Conservation (phyloP, 2,888 invertebrate species). For the Serripes groenlandicus region DNA sequence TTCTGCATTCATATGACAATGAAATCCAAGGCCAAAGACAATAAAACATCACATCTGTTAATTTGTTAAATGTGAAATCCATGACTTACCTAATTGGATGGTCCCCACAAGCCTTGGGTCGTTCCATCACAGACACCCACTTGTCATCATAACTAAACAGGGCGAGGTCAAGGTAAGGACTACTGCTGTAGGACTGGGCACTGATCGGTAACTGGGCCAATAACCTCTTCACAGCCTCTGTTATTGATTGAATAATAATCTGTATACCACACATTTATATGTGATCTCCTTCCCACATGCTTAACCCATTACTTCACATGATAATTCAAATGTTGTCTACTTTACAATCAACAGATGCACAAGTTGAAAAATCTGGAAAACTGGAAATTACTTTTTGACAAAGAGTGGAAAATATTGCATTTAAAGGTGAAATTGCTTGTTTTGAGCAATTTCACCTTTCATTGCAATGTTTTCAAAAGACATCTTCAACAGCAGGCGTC, state of each 20-base stretch:
- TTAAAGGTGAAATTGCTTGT: neutral
- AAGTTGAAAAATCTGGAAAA: neutral
- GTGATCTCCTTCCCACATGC: no score
- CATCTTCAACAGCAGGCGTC: no score
- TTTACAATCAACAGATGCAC: no score
- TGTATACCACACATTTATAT: neutral
- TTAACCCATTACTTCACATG: neutral
- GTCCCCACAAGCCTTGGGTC: slow-evolving; percentile 97
- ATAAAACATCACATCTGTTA: no score
- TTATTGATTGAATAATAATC: neutral
- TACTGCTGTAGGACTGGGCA: slow-evolving; percentile 96
- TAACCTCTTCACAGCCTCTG: slow-evolving; percentile 94
- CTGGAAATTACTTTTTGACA: no score
- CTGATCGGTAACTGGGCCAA: slow-evolving; percentile 97
- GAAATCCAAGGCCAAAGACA: no score
- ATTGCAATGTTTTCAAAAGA: neutral
- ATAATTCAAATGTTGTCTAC: neutral
- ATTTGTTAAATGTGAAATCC: neutral
- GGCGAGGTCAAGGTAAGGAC: slow-evolving; percentile 96
- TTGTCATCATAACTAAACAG: slow-evolving; percentile 98
- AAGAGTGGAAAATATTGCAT: neutral
- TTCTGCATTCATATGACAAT: no score
- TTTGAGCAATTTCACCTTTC: neutral
- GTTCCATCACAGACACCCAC: slow-evolving; percentile 97
- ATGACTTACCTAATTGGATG: slow-evolving; percentile 94